Conservation (phyloP, 2,797 vertebrate species). For the Coccyzus lansbergi region DNA sequence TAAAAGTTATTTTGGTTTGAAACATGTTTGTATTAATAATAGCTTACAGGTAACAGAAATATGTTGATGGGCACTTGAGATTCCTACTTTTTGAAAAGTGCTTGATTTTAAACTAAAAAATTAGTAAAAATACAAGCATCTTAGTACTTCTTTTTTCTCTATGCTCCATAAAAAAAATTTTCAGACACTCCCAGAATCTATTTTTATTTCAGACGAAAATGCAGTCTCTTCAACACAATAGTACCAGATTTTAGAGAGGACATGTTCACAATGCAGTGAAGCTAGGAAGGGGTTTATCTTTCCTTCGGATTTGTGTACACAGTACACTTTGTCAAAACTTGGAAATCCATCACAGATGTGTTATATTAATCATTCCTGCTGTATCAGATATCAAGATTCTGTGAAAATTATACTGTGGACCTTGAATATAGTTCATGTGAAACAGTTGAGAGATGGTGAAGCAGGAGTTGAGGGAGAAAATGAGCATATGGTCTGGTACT, state of each 20-base stretch:
- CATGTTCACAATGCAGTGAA: neutral
- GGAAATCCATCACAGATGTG: neutral
- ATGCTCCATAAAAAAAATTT: neutral
- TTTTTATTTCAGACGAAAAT: neutral
- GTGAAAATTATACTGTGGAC: neutral
- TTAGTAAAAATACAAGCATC: neutral
- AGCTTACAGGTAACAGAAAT: neutral
- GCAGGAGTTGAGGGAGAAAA: neutral
- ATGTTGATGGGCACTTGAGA: neutral
- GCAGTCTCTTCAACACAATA: neutral
- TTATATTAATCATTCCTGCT: neutral
- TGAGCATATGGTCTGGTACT: neutral
- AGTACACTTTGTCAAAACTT: neutral
- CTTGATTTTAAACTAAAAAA: neutral
- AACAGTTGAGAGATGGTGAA: neutral
- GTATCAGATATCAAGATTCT: neutral
- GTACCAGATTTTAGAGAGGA: neutral
- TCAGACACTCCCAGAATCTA: neutral
- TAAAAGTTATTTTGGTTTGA: neutral
- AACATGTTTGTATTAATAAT: neutral
- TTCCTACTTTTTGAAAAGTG: neutral
- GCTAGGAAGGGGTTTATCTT: fast-evolving
- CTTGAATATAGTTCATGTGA: neutral
- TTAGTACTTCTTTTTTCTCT: neutral
- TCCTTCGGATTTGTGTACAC: neutral